A percentile compares a stretch with the other conserved stretches of the same genome.
Conservation (phyloP, 2,113 vertebrate genomes). For the Cheilinus undulatus region DNA sequence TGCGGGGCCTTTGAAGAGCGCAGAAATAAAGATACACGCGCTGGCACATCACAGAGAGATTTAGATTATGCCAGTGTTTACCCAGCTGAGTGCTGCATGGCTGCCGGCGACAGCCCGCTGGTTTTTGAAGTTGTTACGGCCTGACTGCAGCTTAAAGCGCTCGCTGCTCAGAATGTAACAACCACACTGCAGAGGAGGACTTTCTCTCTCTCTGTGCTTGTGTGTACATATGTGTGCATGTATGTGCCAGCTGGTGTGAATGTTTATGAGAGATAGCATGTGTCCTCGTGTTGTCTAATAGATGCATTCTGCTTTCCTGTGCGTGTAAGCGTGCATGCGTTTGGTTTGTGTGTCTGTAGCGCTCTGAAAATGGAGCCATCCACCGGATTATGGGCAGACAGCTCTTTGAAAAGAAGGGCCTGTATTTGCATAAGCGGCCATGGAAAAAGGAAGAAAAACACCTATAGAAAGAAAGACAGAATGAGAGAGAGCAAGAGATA, state of each 20-base stretch:
- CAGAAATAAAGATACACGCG: constrained; percentile 62
- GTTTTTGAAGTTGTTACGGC: constrained; percentile 73
- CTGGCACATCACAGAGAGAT: constrained; percentile 75
- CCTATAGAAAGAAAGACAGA: constrained; percentile 49
- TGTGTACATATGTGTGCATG: constrained; percentile 23
- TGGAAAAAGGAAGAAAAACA: constrained; percentile 44
- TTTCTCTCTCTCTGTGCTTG: constrained; percentile 12
- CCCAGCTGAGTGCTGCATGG: constrained; percentile 67
- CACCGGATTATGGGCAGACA: constrained; percentile 79
- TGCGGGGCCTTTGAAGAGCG: constrained; percentile 68
- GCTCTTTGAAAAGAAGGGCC: constrained; percentile 75
- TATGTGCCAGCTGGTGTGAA: constrained; percentile 30
- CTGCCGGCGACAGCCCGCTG: constrained; percentile 71
- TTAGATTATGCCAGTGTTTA: constrained; percentile 79
- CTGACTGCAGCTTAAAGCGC: constrained; percentile 64
- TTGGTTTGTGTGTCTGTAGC: constrained; percentile 38
- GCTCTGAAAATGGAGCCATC: constrained; percentile 79
- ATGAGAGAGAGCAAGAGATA: constrained; percentile 9
- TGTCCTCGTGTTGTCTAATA: constrained; percentile 69
- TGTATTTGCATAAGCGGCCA: constrained; percentile 77
- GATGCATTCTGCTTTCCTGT: constrained; percentile 25
- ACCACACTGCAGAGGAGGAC: constrained; percentile 52
- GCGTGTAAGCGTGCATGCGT: constrained; percentile 39
- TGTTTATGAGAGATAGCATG: constrained; percentile 62
- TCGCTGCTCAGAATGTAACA: constrained; percentile 55